Percentiles rank a stretch among this genome's conserved stretches.
phyloP scores from a whole-genome alignment of 1,140 invertebrate genomes.

The Oreohelix idahoensis region DNA sequence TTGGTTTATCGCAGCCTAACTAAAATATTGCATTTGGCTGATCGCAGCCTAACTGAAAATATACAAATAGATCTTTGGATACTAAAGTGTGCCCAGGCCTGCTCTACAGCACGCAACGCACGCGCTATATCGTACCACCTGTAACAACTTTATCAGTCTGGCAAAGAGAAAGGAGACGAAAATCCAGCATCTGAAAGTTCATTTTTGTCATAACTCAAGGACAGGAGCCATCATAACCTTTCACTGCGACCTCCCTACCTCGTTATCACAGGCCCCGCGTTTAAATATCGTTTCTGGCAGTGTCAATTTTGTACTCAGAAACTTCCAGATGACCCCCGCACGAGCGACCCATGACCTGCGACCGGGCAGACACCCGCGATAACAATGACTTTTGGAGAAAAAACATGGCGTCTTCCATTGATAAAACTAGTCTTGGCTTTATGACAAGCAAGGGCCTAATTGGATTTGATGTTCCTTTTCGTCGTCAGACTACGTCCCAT shows the following conservation, averaged over 20 bases:
- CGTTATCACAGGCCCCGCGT: neutral
- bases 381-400: slow-evolving; percentile 1
- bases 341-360: slow-evolving; percentile 18
- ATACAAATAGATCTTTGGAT: too few relatives aligned
- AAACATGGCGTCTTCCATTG: neutral
- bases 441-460: slow-evolving; percentile 13
- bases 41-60: too few relatives aligned
- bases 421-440: slow-evolving; percentile 18
- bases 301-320: neutral
- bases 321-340: slow-evolving; percentile 21
- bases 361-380: neutral
- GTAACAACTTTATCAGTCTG: neutral
- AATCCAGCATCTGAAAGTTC: slow-evolving; percentile 7
- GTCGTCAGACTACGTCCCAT: neutral
- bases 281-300: neutral
- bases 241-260: neutral
- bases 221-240: slow-evolving; percentile 20
- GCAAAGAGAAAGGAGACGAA: neutral
- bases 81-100: too few relatives aligned
- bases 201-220: slow-evolving; percentile 24
- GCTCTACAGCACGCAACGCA: too few relatives aligned
- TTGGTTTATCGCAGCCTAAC: too few relatives aligned
- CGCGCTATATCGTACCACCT: neutral
- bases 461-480: neutral
- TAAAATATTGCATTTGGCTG: too few relatives aligned